phyloP scores from a whole-genome alignment of 2,888 invertebrate genomes.

The Sesia apiformis region DNA sequence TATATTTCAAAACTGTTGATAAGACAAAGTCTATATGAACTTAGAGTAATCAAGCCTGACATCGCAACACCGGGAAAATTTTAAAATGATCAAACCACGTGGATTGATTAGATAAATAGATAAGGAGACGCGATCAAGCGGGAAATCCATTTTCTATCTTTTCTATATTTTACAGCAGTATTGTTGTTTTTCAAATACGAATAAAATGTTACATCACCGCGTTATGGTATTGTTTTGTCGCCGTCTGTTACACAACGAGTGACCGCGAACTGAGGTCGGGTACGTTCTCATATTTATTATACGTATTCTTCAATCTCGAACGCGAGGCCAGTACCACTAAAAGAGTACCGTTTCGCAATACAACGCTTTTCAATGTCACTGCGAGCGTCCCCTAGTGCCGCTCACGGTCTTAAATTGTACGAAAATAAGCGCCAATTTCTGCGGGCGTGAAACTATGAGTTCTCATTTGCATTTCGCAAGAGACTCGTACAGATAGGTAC shows the following conservation, averaged over 20 bases:
- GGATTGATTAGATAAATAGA: no score
- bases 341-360: constrained; percentile 69
- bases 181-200: constrained; percentile 17
- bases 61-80: no score
- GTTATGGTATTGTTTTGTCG: constrained; percentile 55
- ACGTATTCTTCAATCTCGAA: constrained; percentile 69
- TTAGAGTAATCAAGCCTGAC: no score
- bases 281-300: constrained; percentile 71
- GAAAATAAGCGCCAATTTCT: constrained; percentile 9
- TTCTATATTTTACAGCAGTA: no score
- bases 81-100: no score
- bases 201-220: constrained; percentile 35
- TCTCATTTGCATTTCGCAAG: constrained; percentile 17
- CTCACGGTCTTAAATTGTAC: constrained; percentile 20
- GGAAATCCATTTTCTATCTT: no score
- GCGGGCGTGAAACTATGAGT: constrained; percentile 16
- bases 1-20: no score
- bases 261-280: constrained; percentile 69
- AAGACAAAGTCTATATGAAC: no score
- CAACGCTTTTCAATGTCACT: constrained; percentile 64
- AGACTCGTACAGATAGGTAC: neutral
- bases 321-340: constrained; percentile 58
- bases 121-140: no score
- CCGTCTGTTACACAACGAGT: constrained; percentile 53
- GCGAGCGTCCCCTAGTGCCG: constrained; percentile 38